phyloP scores from a whole-genome alignment of 2,888 invertebrate genomes.

The Rotaria sp. region DNA sequence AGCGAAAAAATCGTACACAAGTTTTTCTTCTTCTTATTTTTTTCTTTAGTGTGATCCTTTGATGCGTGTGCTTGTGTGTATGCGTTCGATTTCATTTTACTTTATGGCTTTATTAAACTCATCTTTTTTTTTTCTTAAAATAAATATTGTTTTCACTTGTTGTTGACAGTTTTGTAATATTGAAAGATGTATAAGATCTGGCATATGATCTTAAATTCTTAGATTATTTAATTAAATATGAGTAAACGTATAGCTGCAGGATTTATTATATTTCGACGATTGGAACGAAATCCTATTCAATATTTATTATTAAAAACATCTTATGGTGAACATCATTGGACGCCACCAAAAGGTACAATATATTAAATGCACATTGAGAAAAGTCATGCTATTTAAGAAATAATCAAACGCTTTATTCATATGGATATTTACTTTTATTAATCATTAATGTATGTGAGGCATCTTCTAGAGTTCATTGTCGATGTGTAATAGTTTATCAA shows the following conservation, averaged over 20 bases:
- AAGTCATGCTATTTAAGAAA: no score
- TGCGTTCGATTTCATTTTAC: no score
- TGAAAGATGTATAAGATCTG: no score
- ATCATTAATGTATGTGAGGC: no score
- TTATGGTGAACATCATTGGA: slow-evolving; percentile 80
- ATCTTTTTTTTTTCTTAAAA: not conserved
- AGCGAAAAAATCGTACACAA: not conserved
- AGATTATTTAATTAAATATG: not conserved
- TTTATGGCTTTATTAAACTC: not conserved
- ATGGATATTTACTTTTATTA: not conserved
- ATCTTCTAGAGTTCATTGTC: no score
- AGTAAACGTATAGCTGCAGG: slow-evolving; percentile 30
- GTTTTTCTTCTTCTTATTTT: not conserved
- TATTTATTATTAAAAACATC: slow-evolving; percentile 72
- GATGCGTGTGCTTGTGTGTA: no score
- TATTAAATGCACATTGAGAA: no score
- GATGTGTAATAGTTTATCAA: no score
- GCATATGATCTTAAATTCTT: not conserved
- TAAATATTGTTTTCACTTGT: not conserved
- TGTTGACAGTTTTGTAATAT: not conserved
- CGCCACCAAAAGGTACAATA: slow-evolving; percentile 69
- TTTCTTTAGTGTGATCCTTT: no score
- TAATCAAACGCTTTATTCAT: not conserved
- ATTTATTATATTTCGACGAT: slow-evolving; percentile 34
- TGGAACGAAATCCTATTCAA: slow-evolving; percentile 3